Conservation (phyloP, 30 jellyfish, hydroid and myxozoan genomes). For the Hydractinia echinata region DNA sequence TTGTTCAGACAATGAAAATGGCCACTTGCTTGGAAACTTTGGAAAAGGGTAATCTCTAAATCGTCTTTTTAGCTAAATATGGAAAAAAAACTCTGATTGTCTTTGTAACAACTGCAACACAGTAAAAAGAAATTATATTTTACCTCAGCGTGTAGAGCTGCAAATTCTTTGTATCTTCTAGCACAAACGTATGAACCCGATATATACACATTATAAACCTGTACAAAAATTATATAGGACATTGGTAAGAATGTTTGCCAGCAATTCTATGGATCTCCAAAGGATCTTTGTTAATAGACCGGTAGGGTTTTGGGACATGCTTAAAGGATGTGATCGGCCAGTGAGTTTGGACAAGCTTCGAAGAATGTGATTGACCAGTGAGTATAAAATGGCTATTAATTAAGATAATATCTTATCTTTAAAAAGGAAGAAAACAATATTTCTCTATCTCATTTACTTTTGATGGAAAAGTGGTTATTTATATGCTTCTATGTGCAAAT, state of each 20-base stretch:
- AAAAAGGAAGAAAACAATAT: no score
- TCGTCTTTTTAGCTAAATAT: constrained; percentile 54
- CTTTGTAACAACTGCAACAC: neutral
- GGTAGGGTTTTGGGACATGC: neutral
- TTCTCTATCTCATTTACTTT: no score
- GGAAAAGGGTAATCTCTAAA: constrained; percentile 80
- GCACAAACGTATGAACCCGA: constrained; percentile 77
- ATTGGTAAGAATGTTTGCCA: no score
- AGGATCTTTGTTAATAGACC: neutral
- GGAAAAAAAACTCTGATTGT: neutral
- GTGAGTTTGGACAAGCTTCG: no score
- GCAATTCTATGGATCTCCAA: no score
- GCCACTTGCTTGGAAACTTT: constrained; percentile 96
- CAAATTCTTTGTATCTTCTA: constrained; percentile 76
- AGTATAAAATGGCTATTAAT: no score
- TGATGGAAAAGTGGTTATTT: no score
- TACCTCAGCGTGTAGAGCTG: constrained; percentile 71
- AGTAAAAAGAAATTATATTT: neutral
- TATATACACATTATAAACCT: constrained; percentile 81
- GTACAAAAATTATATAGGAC: neutral
- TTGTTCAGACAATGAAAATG: constrained; percentile 85
- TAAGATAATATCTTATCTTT: no score
- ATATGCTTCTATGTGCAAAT: no score
- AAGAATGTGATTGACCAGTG: no score
- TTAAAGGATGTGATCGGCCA: neutral